phyloP scores from a whole-genome alignment of 1,140 invertebrate genomes.

The Pachypeltis micranthus region DNA sequence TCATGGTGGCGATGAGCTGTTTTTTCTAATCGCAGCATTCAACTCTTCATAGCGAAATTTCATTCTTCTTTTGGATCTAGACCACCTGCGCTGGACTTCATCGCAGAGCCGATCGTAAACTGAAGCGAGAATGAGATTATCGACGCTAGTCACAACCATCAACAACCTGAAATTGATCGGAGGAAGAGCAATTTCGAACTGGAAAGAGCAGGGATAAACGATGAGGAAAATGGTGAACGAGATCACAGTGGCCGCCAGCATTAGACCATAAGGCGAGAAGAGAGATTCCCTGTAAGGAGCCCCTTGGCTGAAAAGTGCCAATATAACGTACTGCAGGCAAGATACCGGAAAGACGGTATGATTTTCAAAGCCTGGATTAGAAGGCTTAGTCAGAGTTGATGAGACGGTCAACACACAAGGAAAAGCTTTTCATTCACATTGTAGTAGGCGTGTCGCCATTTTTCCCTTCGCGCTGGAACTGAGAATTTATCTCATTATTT shows the following conservation, averaged over 20 bases:
- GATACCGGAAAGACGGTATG: conserved; percentile 74
- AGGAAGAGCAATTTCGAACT: conserved; percentile 28
- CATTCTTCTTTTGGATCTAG: no score
- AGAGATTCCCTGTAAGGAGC: conserved; percentile 59
- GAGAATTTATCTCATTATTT: no score
- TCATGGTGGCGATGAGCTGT: conserved; percentile 11
- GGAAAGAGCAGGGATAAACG: conserved; percentile 21
- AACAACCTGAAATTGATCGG: conserved; percentile 24
- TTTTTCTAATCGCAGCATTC: neutral
- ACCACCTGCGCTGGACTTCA: conserved; percentile 21
- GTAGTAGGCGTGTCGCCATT: no score
- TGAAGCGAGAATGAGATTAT: conserved; percentile 27
- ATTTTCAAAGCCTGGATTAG: conserved; percentile 51
- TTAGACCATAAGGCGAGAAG: conserved; percentile 45
- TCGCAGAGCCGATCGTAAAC: conserved; percentile 27
- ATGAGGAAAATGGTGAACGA: conserved; percentile 26
- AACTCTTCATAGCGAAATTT: conserved; percentile 14
- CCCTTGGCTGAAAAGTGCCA: conserved; percentile 80
- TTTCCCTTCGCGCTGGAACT: no score
- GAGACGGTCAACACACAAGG: neutral
- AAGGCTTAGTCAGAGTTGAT: neutral
- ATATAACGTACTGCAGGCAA: conserved; percentile 78
- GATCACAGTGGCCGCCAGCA: conserved; percentile 28
- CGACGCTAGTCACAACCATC: conserved; percentile 21
- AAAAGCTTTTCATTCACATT: no score